These are phyloP conservation scores for Cheilinus undulatus DNA, from an alignment of 2,113 vertebrate species.

Conservation along the genomic window DNA sequence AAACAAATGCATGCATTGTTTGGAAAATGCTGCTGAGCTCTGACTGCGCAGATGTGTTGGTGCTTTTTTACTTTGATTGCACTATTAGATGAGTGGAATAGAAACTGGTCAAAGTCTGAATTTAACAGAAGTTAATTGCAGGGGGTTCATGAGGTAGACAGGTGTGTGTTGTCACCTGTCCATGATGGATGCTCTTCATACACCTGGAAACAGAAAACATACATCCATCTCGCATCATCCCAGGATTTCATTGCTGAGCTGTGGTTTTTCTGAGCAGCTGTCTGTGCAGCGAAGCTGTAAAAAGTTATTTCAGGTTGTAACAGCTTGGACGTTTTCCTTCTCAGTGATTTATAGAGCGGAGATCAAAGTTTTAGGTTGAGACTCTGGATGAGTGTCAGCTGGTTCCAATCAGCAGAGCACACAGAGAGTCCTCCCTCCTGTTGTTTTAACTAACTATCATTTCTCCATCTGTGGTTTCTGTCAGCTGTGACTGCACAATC, in stretches of 20 bases:
- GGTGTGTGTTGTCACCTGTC: background rate
- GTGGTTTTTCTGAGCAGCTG: background rate
- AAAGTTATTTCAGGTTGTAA: background rate
- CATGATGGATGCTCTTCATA: background rate
- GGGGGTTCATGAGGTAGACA: too few relatives aligned
- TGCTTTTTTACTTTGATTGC: too few relatives aligned
- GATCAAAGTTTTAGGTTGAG: slow-evolving; percentile 39
- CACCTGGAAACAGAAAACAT: background rate
- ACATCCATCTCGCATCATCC: background rate
- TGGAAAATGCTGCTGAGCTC: too few relatives aligned
- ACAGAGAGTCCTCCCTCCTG: slow-evolving; percentile 11
- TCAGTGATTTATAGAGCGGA: background rate
- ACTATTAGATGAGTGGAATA: too few relatives aligned
- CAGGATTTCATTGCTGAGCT: background rate
- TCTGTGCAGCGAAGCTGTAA: background rate
- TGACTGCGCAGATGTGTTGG: too few relatives aligned
- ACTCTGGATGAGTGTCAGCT: slow-evolving; percentile 41
- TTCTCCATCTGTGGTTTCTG: slow-evolving; percentile 29
- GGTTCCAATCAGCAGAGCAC: slow-evolving; percentile 48
- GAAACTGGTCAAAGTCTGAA: too few relatives aligned
- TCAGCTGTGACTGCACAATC: background rate
- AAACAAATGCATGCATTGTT: too few relatives aligned
- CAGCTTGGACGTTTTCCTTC: background rate
- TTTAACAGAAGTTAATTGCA: too few relatives aligned
- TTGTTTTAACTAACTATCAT: slow-evolving; percentile 28